These are phyloP conservation scores for Crematogaster levior DNA, from an alignment of 2,888 invertebrate species.

Conservation along the genomic window DNA sequence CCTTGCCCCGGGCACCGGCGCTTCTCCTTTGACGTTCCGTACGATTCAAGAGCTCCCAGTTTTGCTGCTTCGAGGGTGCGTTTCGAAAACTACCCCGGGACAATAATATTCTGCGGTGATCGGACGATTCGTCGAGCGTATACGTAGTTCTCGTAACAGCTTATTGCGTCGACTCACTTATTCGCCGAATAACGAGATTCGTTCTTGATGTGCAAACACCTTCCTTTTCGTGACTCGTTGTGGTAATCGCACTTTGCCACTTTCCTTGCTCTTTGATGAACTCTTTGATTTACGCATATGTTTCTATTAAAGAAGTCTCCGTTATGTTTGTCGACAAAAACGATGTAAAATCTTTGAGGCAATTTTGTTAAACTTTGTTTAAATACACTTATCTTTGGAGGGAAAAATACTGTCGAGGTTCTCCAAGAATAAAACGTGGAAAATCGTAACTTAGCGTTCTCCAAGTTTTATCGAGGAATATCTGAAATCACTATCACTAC, in stretches of 20 bases:
- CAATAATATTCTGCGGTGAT: conserved; percentile 67
- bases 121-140: conserved; percentile 60
- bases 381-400: conserved; percentile 62
- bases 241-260: conserved; percentile 24
- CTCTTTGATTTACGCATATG: conserved; percentile 22
- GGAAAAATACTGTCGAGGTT: conserved; percentile 61
- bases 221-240: conserved; percentile 35
- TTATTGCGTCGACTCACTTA: conserved; percentile 33
- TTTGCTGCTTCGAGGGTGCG: conserved; percentile 73
- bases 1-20: conserved; percentile 83
- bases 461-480: conserved; percentile 34
- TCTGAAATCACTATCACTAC: conserved; percentile 40
- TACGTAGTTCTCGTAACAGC: conserved; percentile 17
- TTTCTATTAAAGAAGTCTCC: not conserved
- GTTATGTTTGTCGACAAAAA: conserved; percentile 6
- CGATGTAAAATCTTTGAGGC: not conserved
- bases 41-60: conserved; percentile 74
- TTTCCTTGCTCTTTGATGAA: conserved; percentile 41
- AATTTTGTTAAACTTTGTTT: not conserved
- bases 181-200: conserved; percentile 22
- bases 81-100: conserved; percentile 73
- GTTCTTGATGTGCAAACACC: conserved; percentile 37
- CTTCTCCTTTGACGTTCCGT: conserved; percentile 80
- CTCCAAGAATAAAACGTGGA: not conserved
- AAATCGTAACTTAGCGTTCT: conserved; percentile 1